Evolutionary conservation across 2,888 invertebrate genomes (phyloP).

Genomic region (Dasysyrphus albostriatus): DNA sequence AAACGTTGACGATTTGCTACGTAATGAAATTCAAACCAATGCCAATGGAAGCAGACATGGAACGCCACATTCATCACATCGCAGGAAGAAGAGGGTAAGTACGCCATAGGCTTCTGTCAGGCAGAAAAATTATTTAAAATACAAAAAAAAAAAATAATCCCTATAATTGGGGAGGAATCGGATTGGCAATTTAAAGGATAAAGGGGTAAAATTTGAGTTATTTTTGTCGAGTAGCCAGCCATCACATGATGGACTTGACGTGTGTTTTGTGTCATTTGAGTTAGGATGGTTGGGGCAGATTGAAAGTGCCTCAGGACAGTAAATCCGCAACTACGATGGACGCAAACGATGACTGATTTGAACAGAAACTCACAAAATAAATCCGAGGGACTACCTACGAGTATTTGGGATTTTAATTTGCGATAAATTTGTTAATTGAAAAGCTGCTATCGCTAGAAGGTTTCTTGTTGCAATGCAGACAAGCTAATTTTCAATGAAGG

Average conservation of each 20-base stretch:
- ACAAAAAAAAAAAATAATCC: constrained; percentile 14
- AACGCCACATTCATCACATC: constrained; percentile 80
- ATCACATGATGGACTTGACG: constrained; percentile 32
- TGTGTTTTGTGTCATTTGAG: constrained; percentile 4
- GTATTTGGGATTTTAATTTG: constrained; percentile 59
- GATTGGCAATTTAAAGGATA: constrained; percentile 16
- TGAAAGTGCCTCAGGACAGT: constrained; percentile 56
- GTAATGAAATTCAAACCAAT: constrained; percentile 77
- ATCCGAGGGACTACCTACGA: neutral
- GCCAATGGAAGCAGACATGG: constrained; percentile 77
- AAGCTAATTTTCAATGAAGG: constrained; percentile 43
- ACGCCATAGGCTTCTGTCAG: constrained; percentile 7
- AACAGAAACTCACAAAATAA: neutral
- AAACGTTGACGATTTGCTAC: constrained; percentile 82
- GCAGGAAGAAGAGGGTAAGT: constrained; percentile 82
- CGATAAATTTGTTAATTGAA: constrained; percentile 69
- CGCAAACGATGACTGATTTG: neutral
- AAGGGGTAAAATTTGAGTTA: constrained; percentile 9
- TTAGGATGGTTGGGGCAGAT: constrained; percentile 30
- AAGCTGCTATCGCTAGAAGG: constrained; percentile 50
- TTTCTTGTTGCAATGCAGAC: constrained; percentile 19
- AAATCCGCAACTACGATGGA: neutral
- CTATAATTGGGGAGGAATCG: constrained; percentile 27
- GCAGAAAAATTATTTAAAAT: neutral
- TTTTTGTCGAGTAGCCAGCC: constrained; percentile 23